phyloP scores from a whole-genome alignment of 2,888 invertebrate species.

The Chymomyza procnemis region DNA sequence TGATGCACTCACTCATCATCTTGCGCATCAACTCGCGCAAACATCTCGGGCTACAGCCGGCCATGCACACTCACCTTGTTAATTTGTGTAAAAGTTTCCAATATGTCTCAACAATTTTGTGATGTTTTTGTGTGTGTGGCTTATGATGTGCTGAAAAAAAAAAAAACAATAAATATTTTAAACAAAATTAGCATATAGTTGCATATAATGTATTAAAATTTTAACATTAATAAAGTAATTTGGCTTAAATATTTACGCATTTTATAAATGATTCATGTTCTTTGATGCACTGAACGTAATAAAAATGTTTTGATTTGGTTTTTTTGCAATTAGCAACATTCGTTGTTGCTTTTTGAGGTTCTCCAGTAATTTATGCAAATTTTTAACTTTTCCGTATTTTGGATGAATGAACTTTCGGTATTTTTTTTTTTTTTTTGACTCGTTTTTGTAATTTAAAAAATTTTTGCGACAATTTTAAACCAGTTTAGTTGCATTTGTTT shows the following conservation, averaged over 20 bases:
- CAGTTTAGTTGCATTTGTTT: slow-evolving; percentile 8
- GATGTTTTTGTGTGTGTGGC: slow-evolving; percentile 23
- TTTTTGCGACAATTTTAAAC: slow-evolving; percentile 8
- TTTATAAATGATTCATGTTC: slow-evolving; percentile 8
- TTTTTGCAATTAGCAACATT: slow-evolving; percentile 13
- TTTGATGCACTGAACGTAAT: neutral
- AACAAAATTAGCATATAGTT: neutral
- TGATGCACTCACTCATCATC: neutral
- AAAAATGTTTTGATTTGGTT: neutral
- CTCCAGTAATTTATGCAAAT: slow-evolving; percentile 61
- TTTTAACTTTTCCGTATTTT: slow-evolving; percentile 72
- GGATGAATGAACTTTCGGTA: slow-evolving; percentile 66
- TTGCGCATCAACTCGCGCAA: too few relatives aligned
- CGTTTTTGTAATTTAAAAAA: neutral
- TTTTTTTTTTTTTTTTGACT: neutral
- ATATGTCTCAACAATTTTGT: neutral
- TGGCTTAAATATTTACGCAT: slow-evolving; percentile 1
- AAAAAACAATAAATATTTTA: neutral
- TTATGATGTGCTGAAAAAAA: slow-evolving; percentile 45
- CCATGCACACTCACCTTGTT: slow-evolving; percentile 1
- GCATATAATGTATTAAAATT: neutral
- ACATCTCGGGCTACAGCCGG: neutral
- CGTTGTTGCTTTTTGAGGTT: neutral
- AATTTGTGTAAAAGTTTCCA: slow-evolving; percentile 16
- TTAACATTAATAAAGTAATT: neutral